These are phyloP conservation scores for Acromyrmex charruanus DNA, from an alignment of 1,140 invertebrate species.

Conservation along the genomic window DNA sequence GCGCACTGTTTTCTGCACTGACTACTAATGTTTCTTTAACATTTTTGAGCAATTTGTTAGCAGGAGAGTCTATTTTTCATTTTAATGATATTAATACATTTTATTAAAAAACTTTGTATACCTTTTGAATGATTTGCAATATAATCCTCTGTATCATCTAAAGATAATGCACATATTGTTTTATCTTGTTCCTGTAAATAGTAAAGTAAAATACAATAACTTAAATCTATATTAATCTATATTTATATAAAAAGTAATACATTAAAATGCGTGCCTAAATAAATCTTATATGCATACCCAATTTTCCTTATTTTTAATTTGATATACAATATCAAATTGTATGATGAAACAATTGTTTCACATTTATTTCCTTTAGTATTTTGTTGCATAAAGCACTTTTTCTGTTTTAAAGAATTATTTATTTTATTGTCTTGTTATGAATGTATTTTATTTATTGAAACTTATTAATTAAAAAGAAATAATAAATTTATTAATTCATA, in stretches of 20 bases:
- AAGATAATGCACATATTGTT: neutral
- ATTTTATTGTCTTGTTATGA: too few relatives aligned
- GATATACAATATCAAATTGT: neutral
- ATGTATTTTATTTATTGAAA: too few relatives aligned
- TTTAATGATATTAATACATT: neutral
- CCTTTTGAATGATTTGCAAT: conserved; percentile 16
- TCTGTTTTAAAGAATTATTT: conserved; percentile 11
- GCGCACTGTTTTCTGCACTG: too few relatives aligned
- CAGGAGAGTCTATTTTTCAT: too few relatives aligned
- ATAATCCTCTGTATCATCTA: neutral
- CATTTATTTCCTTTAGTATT: neutral
- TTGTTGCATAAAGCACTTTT: neutral
- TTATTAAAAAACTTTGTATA: conserved; percentile 15
- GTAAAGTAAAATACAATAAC: neutral
- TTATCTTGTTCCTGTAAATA: conserved; percentile 12
- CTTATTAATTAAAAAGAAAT: too few relatives aligned
- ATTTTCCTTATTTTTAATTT: conserved; percentile 23
- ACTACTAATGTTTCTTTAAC: too few relatives aligned
- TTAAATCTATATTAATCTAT: conserved; percentile 27
- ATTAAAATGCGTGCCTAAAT: neutral
- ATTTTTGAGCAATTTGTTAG: too few relatives aligned
- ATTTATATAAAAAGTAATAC: neutral
- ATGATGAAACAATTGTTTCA: neutral
- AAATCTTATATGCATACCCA: conserved; percentile 9
- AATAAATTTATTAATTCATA: too few relatives aligned